Evolutionary conservation across 2,797 vertebrate species (phyloP).

Genomic region (Lophotriccus pileatus): DNA sequence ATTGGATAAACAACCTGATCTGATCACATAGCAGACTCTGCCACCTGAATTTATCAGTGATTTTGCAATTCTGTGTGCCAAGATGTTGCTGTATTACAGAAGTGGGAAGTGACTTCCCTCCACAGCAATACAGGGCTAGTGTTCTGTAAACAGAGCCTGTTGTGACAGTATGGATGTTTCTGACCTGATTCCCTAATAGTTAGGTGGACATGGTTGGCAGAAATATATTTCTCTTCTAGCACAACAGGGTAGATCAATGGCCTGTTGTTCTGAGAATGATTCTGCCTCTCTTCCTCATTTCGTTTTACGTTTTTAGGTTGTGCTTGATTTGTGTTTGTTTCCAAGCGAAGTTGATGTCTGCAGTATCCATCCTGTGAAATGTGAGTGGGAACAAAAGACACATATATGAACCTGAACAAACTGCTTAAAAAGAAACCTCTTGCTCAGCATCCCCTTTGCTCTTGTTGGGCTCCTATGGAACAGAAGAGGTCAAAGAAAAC

Average conservation of each 20-base stretch:
- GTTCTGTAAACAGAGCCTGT: not conserved
- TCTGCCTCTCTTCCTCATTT: not conserved
- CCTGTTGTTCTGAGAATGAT: not conserved
- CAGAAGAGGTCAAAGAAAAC: not conserved
- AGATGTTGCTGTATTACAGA: not conserved
- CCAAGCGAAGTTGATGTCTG: not conserved
- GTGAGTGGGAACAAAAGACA: not conserved
- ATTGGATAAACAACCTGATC: not conserved
- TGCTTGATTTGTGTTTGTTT: not conserved
- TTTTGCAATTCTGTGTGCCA: not conserved
- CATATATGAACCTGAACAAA: not conserved
- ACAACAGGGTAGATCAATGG: not conserved
- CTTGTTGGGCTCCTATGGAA: not conserved
- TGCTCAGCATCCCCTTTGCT: not conserved
- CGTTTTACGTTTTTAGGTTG: not conserved
- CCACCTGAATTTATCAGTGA: not conserved
- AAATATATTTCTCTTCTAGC: not conserved
- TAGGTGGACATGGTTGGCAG: not conserved
- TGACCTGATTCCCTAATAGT: not conserved
- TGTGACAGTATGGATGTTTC: not conserved
- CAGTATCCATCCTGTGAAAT: not conserved
- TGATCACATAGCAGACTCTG: not conserved
- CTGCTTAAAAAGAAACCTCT: not conserved
- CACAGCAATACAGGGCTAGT: not conserved
- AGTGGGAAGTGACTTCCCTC: not conserved